Evolutionary conservation across 1,140 invertebrate genomes (phyloP).

Genomic region (Cotesia typhae): DNA sequence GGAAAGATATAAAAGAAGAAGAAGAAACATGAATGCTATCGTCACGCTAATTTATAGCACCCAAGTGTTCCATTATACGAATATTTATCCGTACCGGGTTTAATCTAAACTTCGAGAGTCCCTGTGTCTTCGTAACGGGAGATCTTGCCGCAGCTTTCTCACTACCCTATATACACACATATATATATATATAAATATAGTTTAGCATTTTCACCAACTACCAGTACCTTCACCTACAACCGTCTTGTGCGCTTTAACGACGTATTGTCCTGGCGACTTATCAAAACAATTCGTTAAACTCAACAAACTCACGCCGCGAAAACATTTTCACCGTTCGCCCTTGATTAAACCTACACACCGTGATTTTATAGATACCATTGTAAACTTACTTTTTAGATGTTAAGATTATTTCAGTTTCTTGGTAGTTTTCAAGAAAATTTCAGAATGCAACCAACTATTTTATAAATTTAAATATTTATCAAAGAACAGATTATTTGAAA

Average conservation of each 20-base stretch:
- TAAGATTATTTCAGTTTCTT: too few species aligned
- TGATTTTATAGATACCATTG: conserved; percentile 29
- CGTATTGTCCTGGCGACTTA: conserved; percentile 64
- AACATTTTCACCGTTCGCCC: conserved; percentile 38
- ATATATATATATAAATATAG: too few species aligned
- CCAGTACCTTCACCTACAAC: conserved; percentile 24
- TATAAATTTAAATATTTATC: too few species aligned
- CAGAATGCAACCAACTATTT: too few species aligned
- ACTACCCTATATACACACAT: conserved; percentile 20
- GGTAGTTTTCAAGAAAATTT: too few species aligned
- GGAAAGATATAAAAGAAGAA: conserved; percentile 25
- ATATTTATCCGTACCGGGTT: conserved; percentile 67
- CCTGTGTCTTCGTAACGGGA: conserved; percentile 42
- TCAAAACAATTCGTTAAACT: conserved; percentile 64
- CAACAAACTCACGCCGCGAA: conserved; percentile 13
- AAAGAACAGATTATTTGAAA: too few species aligned
- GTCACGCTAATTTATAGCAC: conserved; percentile 66
- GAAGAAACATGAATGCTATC: conserved; percentile 41
- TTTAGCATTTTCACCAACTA: not conserved
- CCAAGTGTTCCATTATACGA: conserved; percentile 66
- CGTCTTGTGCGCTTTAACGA: conserved; percentile 60
- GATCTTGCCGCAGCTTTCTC: conserved; percentile 35
- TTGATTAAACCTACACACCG: conserved; percentile 48
- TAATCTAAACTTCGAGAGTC: conserved; percentile 66
- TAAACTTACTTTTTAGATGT: conserved; percentile 18